A percentile compares a stretch with the other conserved stretches of the same genome.
Conservation (phyloP, 2,888 invertebrate species). For the Callyntrura sp. region DNA sequence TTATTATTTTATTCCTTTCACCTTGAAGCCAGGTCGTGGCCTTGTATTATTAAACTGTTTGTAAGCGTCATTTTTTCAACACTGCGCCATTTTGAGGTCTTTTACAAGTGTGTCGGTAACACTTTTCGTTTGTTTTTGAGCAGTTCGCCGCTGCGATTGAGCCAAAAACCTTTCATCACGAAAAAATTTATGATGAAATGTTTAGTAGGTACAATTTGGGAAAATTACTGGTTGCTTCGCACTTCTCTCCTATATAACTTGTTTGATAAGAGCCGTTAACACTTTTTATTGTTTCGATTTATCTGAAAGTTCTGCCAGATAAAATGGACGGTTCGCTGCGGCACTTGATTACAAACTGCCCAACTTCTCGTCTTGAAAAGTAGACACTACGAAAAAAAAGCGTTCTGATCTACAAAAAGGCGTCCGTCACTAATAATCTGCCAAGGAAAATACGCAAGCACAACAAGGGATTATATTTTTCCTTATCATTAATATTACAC, state of each 20-base stretch:
- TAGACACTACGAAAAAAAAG: constrained; percentile 34
- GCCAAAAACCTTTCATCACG: neutral
- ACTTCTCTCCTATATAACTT: neutral
- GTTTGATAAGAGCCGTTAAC: constrained; percentile 48
- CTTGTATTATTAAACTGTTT: constrained; percentile 1
- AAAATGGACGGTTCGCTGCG: constrained; percentile 50
- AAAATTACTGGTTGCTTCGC: constrained; percentile 28
- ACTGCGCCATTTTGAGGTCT: neutral
- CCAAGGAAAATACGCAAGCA: neutral
- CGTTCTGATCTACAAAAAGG: constrained; percentile 22
- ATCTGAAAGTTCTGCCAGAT: neutral
- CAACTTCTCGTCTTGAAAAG: neutral
- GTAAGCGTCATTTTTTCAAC: neutral
- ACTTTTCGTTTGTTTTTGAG: neutral
- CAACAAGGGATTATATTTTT: neutral
- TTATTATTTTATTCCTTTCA: constrained; percentile 6
- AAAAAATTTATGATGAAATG: neutral
- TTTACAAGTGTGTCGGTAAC: constrained; percentile 47
- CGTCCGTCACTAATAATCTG: neutral
- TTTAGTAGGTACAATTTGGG: constrained; percentile 20
- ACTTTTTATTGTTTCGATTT: neutral
- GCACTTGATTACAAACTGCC: constrained; percentile 56
- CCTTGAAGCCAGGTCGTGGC: neutral
- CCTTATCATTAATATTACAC: neutral
- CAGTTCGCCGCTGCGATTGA: neutral